Percentiles rank a stretch among this genome's conserved stretches.
phyloP scores from a whole-genome alignment of 2,797 vertebrate genomes.

The Enteromius thamalakanensis region DNA sequence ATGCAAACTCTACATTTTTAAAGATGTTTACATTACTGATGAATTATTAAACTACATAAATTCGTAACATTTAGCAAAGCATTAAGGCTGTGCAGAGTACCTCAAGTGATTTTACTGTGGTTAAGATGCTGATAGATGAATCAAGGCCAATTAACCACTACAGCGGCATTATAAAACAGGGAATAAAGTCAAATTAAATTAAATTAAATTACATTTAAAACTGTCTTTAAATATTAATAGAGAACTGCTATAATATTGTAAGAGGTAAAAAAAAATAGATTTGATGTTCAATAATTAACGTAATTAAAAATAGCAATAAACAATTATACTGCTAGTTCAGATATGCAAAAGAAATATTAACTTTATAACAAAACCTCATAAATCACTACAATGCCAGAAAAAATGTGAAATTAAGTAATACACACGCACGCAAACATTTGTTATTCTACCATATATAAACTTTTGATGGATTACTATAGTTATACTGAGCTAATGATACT shows the following conservation, averaged over 20 bases:
- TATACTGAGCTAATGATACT: not conserved
- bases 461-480: not conserved
- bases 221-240: not conserved
- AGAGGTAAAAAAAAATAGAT: not conserved
- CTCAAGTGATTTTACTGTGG: not conserved
- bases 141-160: not conserved
- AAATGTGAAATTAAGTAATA: not conserved
- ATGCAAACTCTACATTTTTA: constrained; percentile 11
- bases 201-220: not conserved
- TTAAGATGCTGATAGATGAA: constrained; percentile 5
- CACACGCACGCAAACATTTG: constrained; percentile 1
- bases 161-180: not conserved
- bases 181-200: not conserved
- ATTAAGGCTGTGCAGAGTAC: constrained; percentile 2
- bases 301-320: not conserved
- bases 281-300: not conserved
- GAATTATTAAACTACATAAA: constrained; percentile 62
- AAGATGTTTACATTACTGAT: constrained; percentile 34
- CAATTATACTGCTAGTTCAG: not conserved
- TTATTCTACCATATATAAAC: not conserved
- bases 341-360: not conserved
- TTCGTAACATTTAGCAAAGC: constrained; percentile 24
- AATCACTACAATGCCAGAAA: constrained; percentile 1
- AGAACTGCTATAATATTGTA: not conserved
- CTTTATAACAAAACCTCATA: not conserved